phyloP scores from a whole-genome alignment of 2,113 vertebrate genomes.

The Malurus alboscapulatus region DNA sequence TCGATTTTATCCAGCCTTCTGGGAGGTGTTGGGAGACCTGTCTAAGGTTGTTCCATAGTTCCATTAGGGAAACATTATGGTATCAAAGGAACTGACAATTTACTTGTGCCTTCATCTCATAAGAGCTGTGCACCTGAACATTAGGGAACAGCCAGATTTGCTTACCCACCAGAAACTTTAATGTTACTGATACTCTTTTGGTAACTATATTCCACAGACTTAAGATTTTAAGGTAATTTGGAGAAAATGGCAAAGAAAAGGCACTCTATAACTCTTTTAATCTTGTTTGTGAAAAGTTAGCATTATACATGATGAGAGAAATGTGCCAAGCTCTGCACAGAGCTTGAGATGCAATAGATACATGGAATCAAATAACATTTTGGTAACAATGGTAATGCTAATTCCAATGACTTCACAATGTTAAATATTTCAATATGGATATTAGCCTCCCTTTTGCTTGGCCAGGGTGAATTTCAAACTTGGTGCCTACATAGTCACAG shows the following conservation, averaged over 20 bases:
- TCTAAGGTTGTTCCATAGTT: not conserved
- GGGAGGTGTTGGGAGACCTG: not conserved
- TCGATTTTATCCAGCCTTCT: not conserved
- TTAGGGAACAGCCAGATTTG: not conserved
- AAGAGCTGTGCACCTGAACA: not conserved
- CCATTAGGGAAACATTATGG: not conserved
- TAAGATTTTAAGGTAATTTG: not conserved
- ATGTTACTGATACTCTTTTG: not conserved
- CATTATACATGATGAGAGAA: not conserved
- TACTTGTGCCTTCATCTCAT: not conserved
- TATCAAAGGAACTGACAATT: slow-evolving; percentile 9
- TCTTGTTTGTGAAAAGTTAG: not conserved
- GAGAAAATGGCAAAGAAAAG: not conserved
- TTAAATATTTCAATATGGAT: not conserved
- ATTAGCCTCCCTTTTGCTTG: not conserved
- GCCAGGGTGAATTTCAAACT: not conserved
- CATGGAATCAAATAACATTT: not conserved
- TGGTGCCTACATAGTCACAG: not conserved
- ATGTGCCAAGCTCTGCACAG: not conserved
- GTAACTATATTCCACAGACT: not conserved
- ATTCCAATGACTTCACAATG: not conserved
- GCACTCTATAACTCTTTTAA: not conserved
- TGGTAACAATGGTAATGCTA: not conserved
- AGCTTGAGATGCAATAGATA: not conserved
- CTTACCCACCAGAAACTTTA: not conserved